Evolutionary conservation across 92 coral and sea anemone genomes (phyloP).

Genomic region (Phenganax stokvisi): DNA sequence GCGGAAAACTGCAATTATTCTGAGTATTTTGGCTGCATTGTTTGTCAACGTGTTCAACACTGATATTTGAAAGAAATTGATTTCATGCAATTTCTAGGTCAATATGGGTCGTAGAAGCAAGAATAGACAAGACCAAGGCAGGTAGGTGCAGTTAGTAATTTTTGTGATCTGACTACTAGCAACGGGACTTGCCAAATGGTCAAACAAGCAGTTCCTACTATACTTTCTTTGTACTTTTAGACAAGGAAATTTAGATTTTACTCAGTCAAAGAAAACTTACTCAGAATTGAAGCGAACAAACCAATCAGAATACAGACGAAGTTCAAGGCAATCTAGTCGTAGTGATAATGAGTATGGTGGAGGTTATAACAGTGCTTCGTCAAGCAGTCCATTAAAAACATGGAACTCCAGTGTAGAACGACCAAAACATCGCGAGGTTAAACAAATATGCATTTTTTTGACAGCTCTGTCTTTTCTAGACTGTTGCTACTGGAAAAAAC

Average conservation of each 20-base stretch:
- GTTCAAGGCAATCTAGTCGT: conserved; percentile 2
- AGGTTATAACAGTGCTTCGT: not conserved
- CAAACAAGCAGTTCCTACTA: not conserved
- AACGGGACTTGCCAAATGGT: no score
- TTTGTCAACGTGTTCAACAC: no score
- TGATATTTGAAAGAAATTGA: not conserved
- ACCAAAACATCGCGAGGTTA: conserved; percentile 14
- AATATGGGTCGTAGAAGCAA: conserved; percentile 20
- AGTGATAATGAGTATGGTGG: conserved; percentile 14
- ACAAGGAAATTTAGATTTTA: conserved; percentile 9
- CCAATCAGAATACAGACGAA: conserved; percentile 3
- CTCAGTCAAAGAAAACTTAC: conserved; percentile 2
- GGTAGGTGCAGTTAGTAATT: not conserved
- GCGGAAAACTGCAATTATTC: no score
- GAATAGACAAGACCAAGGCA: not conserved
- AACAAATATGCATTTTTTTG: not conserved
- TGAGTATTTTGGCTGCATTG: no score
- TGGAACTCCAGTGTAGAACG: not conserved
- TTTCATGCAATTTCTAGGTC: not conserved
- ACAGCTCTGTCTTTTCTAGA: no score
- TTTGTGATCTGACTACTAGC: no score
- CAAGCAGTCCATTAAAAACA: not conserved
- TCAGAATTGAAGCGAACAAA: conserved; percentile 1
- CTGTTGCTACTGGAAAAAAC: no score
- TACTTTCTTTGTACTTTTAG: not conserved